Conservation (phyloP, 2,888 invertebrate species). For the Bhutanitis thaidina region DNA sequence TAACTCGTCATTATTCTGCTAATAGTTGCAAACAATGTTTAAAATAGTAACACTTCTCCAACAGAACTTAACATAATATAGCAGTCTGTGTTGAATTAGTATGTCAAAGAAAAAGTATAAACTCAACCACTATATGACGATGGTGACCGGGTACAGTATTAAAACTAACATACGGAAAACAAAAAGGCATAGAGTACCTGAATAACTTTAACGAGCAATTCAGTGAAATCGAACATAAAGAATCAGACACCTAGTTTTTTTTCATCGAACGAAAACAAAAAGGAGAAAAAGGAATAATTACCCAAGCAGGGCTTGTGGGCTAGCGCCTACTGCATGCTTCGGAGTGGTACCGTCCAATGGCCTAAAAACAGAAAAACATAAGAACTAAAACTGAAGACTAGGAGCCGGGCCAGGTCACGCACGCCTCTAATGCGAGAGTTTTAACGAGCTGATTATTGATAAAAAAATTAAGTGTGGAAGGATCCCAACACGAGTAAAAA, state of each 20-base stretch:
- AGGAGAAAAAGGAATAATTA: slow-evolving; percentile 69
- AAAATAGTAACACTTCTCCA: neutral
- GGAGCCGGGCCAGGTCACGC: slow-evolving; percentile 35
- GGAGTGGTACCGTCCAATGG: slow-evolving; percentile 80
- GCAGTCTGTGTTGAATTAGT: neutral
- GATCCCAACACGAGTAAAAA: no score
- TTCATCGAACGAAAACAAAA: neutral
- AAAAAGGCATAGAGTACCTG: neutral
- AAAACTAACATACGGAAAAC: neutral
- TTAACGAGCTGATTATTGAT: slow-evolving; percentile 39
- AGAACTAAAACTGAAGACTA: slow-evolving; percentile 65
- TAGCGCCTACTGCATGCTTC: slow-evolving; percentile 79
- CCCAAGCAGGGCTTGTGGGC: slow-evolving; percentile 82
- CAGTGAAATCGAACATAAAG: neutral
- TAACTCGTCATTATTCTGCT: neutral
- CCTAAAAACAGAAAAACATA: slow-evolving; percentile 82
- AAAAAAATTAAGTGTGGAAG: neutral
- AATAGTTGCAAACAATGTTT: neutral
- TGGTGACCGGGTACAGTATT: neutral
- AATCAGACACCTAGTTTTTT: neutral
- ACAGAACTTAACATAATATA: neutral
- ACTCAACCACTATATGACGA: slow-evolving; percentile 6
- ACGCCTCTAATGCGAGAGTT: slow-evolving; percentile 24
- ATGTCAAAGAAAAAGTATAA: neutral
- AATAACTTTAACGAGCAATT: neutral